phyloP scores from a whole-genome alignment of 2,797 vertebrate species.

The Odontamblyopus rebecca region DNA sequence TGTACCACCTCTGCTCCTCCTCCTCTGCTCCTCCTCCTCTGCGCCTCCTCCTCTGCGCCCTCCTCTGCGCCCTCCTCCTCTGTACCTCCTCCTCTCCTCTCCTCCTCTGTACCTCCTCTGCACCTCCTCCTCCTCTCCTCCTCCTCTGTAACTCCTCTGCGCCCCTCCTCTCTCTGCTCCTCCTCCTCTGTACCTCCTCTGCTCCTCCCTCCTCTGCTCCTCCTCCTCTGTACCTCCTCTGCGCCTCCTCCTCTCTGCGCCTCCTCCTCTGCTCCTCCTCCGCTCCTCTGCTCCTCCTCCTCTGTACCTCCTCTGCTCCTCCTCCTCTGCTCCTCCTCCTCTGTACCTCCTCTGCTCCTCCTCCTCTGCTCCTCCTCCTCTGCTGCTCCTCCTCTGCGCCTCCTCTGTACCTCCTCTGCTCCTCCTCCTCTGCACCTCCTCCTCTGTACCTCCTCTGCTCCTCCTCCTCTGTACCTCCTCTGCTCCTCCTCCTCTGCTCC shows the following conservation, averaged over 20 bases:
- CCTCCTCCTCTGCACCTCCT: background rate
- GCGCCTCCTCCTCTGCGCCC: background rate
- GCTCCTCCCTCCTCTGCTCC: background rate
- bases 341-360: background rate
- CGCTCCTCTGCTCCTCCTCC: too few relatives aligned
- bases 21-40: background rate
- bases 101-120: background rate
- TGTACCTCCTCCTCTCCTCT: too few relatives aligned
- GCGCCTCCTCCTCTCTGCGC: background rate
- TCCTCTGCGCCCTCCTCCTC: too few relatives aligned
- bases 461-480: too few relatives aligned
- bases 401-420: background rate
- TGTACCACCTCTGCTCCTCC: too few relatives aligned
- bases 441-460: background rate
- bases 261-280: too few relatives aligned
- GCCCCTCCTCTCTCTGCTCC: too few relatives aligned
- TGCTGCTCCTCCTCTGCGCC: too few relatives aligned
- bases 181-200: too few relatives aligned
- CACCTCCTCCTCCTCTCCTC: too few relatives aligned
- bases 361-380: background rate
- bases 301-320: background rate
- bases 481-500: background rate
- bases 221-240: background rate
- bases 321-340: too few relatives aligned
- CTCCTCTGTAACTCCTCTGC: background rate